These are phyloP conservation scores for Gambusia holbrooki DNA, from an alignment of 2,113 vertebrate genomes.

Conservation along the genomic window DNA sequence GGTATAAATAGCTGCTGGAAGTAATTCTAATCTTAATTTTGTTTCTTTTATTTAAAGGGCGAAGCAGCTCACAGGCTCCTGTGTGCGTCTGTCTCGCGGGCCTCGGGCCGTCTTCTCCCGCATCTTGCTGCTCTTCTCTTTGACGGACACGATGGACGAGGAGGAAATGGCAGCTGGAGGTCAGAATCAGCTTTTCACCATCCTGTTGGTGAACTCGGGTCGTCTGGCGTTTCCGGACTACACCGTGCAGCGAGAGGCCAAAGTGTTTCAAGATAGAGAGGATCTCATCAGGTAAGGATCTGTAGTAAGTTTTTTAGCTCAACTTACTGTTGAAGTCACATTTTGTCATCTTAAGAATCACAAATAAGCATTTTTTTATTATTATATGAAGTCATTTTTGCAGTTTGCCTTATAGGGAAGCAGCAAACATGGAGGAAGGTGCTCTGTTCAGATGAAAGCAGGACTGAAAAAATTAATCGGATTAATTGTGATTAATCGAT, in stretches of 20 bases:
- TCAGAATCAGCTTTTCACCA: conserved; percentile 87
- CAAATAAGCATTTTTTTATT: too few relatives aligned
- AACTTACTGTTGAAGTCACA: too few relatives aligned
- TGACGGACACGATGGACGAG: conserved; percentile 87
- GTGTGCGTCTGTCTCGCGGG: conserved; percentile 79
- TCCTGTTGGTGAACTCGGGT: conserved; percentile 89
- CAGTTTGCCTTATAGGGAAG: too few relatives aligned
- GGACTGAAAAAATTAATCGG: too few relatives aligned
- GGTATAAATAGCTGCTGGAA: neutral
- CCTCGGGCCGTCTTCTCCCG: conserved; percentile 89
- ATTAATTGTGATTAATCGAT: too few relatives aligned
- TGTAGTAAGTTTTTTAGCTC: neutral
- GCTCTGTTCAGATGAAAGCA: too few relatives aligned
- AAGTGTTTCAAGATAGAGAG: conserved; percentile 88
- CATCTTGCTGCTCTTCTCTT: conserved; percentile 88
- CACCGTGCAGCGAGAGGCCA: conserved; percentile 79
- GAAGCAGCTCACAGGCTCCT: conserved; percentile 84
- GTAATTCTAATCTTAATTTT: neutral
- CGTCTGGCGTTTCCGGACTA: conserved; percentile 88
- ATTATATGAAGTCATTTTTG: too few relatives aligned
- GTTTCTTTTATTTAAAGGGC: conserved; percentile 77
- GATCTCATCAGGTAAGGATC: conserved; percentile 88
- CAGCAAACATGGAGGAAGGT: too few relatives aligned
- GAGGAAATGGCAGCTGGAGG: conserved; percentile 89
- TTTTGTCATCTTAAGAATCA: too few relatives aligned